Evolutionary conservation across 2,797 vertebrate species (phyloP).

Genomic region (Enteromius thamalakanensis): DNA sequence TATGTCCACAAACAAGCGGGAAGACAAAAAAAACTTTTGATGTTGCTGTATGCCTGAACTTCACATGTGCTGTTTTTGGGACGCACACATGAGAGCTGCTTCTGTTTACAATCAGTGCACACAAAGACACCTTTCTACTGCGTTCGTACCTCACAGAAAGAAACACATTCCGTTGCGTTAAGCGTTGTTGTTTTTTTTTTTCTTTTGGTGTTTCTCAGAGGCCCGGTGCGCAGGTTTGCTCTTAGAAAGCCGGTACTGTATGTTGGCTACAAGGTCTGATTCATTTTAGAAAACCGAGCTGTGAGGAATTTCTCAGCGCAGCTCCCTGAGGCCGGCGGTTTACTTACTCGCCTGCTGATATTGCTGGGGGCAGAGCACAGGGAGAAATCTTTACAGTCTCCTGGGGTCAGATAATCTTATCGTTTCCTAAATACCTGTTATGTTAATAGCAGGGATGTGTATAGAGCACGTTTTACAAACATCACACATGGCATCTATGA

Average conservation of each 20-base stretch:
- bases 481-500: neutral
- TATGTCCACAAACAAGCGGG: neutral
- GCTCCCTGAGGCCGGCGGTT: constrained; percentile 28
- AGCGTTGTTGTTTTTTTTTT: constrained; percentile 18
- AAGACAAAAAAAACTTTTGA: constrained; percentile 26
- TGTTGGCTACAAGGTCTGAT: constrained; percentile 56
- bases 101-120: constrained; percentile 58
- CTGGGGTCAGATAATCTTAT: neutral
- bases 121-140: constrained; percentile 62
- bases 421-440: neutral
- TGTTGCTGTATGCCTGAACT: constrained; percentile 33
- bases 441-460: neutral
- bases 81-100: constrained; percentile 25
- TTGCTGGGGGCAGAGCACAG: neutral
- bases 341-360: constrained; percentile 20
- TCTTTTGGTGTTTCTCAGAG: constrained; percentile 35
- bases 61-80: constrained; percentile 25
- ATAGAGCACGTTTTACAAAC: neutral
- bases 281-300: constrained; percentile 47
- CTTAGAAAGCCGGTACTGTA: constrained; percentile 59
- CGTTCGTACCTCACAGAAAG: constrained; percentile 37
- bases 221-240: constrained; percentile 5
- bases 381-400: neutral
- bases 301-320: constrained; percentile 30
- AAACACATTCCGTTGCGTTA: constrained; percentile 29